These are phyloP conservation scores for Rhabdomys dilectus DNA, from an alignment of 2,113 vertebrate species.

Conservation along the genomic window DNA sequence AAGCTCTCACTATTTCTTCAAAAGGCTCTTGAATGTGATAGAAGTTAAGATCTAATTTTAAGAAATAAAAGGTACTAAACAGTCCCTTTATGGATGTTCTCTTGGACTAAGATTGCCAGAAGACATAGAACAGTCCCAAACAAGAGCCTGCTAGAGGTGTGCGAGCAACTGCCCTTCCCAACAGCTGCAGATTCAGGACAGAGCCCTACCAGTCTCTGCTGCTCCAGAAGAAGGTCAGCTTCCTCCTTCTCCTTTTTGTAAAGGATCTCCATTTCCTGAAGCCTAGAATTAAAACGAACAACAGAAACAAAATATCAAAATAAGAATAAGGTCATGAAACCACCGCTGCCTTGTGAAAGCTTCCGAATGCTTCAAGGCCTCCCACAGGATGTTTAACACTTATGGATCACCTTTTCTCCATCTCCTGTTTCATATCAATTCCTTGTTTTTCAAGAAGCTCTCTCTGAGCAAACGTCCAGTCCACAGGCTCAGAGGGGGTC, in stretches of 20 bases:
- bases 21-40: conserved; percentile 23
- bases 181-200: conserved; percentile 53
- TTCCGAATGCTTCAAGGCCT: background rate
- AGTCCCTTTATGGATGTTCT: conserved; percentile 24
- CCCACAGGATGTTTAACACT: background rate
- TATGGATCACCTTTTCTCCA: conserved; percentile 96
- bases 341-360: background rate
- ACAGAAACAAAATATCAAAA: conserved; percentile 1
- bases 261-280: conserved; percentile 99
- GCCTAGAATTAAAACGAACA: conserved; percentile 84
- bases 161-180: conserved; percentile 75
- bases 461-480: conserved; percentile 99
- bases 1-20: conserved; percentile 24
- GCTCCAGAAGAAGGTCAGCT: conserved; percentile 97
- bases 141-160: background rate
- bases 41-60: conserved; percentile 47
- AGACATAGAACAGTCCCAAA: background rate
- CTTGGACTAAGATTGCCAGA: background rate
- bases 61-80: conserved; percentile 49
- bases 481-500: conserved; percentile 98
- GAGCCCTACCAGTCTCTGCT: conserved; percentile 97
- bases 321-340: background rate
- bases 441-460: conserved; percentile 99
- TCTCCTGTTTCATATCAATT: conserved; percentile 99
- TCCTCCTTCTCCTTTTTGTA: conserved; percentile 99